A percentile compares a stretch with the other conserved stretches of the same genome.
Conservation (phyloP, 2,113 vertebrate genomes). For the Sus scrofa region T2T-Sscrofa CM000826.6:90657001-90657500, state of each 20-base stretch:
- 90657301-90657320: background rate
- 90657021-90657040: background rate
- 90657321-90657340: background rate
- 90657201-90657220: background rate
- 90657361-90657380: conserved; percentile 27
- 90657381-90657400: conserved; percentile 19
- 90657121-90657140: conserved; percentile 39
- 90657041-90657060: conserved; percentile 24
- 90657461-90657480: background rate
- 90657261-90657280: background rate
- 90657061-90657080: conserved; percentile 20
- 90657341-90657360: background rate
- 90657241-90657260: background rate
- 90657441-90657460: background rate
- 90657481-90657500: background rate
- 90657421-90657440: background rate
- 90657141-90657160: conserved; percentile 40
- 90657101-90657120: conserved; percentile 53
- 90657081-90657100: background rate
- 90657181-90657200: background rate
- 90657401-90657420: conserved; percentile 23
- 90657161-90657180: background rate
- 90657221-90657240: background rate
- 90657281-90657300: background rate
- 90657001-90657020: background rate